A percentile compares a stretch with the other conserved stretches of the same genome.
These are phyloP conservation scores for Hucho hucho DNA, from an alignment of 2,113 vertebrate species.

Conservation along the genomic window DNA sequence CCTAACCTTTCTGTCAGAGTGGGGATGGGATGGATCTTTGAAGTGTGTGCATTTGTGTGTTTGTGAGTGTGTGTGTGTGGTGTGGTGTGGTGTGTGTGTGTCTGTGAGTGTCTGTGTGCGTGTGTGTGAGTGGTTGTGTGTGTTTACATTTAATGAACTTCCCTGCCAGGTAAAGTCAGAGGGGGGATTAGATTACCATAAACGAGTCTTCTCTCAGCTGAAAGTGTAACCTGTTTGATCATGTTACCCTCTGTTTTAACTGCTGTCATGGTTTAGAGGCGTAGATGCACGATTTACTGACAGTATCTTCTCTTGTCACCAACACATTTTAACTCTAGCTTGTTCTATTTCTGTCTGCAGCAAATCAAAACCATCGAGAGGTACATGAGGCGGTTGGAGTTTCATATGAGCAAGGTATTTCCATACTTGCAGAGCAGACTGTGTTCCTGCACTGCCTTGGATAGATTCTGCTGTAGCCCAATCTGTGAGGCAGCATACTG, in stretches of 20 bases:
- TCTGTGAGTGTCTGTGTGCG: no score
- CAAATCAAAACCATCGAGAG: slow-evolving; percentile 97
- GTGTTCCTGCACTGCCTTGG: no score
- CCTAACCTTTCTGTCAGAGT: neutral
- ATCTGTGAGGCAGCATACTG: no score
- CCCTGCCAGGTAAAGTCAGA: neutral
- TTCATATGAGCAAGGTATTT: slow-evolving; percentile 95
- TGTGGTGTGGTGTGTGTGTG: no score
- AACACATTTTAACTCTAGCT: neutral
- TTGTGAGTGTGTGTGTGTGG: no score
- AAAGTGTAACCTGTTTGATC: neutral
- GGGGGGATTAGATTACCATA: neutral
- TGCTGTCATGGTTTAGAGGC: neutral
- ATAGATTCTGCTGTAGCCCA: no score
- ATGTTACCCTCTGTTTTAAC: neutral
- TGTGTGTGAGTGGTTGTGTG: no score
- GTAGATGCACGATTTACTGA: no score
- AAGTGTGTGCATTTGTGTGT: slow-evolving; percentile 5
- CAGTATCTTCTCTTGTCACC: no score
- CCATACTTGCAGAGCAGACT: neutral
- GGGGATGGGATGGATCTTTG: slow-evolving; percentile 17
- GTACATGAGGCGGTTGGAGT: slow-evolving; percentile 96
- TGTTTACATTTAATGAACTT: no score
- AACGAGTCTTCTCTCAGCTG: neutral
- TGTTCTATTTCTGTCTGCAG: slow-evolving; percentile 68